Base-by-base conservation (phyloP, 2,797 vertebrate genomes). In the Eptatretus atami region DNA sequence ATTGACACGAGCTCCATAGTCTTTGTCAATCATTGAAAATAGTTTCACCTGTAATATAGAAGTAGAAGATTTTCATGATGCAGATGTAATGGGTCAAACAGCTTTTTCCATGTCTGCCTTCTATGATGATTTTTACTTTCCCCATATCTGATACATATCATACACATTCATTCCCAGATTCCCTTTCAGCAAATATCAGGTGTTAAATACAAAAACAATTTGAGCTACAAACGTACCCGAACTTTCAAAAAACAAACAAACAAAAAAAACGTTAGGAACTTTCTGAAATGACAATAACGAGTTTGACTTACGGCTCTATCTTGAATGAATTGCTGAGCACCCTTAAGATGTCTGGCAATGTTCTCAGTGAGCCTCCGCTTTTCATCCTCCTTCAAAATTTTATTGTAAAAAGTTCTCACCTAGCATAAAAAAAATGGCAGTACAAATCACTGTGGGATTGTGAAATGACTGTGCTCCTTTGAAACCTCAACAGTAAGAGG, bases 241-340 rank as follows among this genome's bases (percentile, higher is more conserved):
- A 44, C 31, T 44, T 44, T 44, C 31, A 44, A 44, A 44, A 19
- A 19, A 19, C n/a, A n/a, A n/a, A n/a, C n/a, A 19, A 19, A 19
- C 2, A 19, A 19, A 19, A 19, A 19, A 19, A 19, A 19, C 19
- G 19, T 19, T 19, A 19, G 19, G 19, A 19, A 19, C 19, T 19
- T 19, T 19, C 19, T 19, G 19, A 19, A 19, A 19, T 19, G 63
- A 24, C 19, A 1, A 6, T 15, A 64, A 63, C 12, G 1, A 52
- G 9, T 61, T 12, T 1, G 63, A 76, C 83, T 79, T 73, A 92
- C 88, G 71, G 76, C 78, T 72, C 83, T 80, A 67, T 80, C 81
- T 71, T 98, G 90, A 72, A 98, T 90, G 73, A 95, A 94, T 12
- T 77, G 71, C 13, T 94, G 88, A 0, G 86, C 81, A 12, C 72